Base-by-base conservation (phyloP, 2,797 vertebrate species). In the Caiman crocodilus region DNA sequence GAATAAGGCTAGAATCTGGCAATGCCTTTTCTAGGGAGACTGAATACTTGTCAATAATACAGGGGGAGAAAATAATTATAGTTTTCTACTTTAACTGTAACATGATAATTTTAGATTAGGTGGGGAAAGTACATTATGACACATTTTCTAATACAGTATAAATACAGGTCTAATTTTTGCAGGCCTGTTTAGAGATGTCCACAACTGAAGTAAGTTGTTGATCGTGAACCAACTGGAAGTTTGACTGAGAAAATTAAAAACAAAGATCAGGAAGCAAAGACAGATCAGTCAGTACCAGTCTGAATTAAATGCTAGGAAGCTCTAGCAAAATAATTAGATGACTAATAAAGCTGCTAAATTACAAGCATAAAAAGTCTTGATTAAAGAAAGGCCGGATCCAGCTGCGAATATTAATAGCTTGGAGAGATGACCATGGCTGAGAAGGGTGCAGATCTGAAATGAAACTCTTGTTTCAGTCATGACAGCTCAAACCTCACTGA, bases 401-500 rank as follows among this genome's bases (percentile, higher is more conserved):
- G 69, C 76, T 20, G 76, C 82, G 87, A 86, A 26, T 81, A 89
- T 79, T 81, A 82, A 89, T 1, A 76, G 76, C 79, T 73, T 69
- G 0, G 3, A 77, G 87, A 96, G 91, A 80, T 89, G 82, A 56
- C 83, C 88, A 76, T 0, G 78, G 90, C 88, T 87, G 88, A 67
- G 35, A 61, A 96, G 67, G 90, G 84, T 87, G 94, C 90, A 77
- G 42, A 87, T 90, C 95, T 84, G 89, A 21, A 76, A 84, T 85
- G 90, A 84, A 32, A 88, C 90, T 64, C 90, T 87, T 15, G 76
- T 86, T 89, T 88, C 95, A 88, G 85, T 93, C 92, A 87, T 91
- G 90, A 90, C 92, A 90, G 11, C 79, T 80, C 85, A 92, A 96
- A 96, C 94, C 96, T 63, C 94, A 89, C 30, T 1, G 60, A 59